Conservation (phyloP, 1,140 invertebrate species). For the Ridgeia piscesae region DNA sequence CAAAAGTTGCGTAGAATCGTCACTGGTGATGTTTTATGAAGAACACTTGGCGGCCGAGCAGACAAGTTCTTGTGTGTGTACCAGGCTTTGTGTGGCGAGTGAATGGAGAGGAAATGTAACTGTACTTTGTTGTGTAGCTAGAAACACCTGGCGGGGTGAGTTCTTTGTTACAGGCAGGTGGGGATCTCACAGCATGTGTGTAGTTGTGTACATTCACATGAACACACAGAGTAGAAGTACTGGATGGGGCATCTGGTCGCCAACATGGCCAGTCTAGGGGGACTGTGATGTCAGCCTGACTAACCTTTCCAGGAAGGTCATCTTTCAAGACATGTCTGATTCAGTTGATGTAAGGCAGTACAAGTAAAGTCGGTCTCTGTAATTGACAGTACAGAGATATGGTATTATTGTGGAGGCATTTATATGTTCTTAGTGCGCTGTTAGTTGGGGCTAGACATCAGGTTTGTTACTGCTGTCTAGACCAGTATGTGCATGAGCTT, state of each 20-base stretch:
- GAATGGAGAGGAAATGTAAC: background rate
- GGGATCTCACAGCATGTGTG: background rate
- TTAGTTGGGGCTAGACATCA: background rate
- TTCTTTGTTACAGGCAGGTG: background rate
- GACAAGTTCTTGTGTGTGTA: background rate
- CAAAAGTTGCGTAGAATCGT: background rate
- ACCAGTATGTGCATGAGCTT: background rate
- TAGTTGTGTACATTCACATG: background rate
- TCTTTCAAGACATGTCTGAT: background rate
- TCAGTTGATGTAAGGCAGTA: background rate
- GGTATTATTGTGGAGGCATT: background rate
- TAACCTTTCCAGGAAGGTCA: background rate
- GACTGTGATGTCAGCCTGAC: background rate
- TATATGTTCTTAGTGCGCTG: background rate
- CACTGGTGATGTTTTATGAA: background rate
- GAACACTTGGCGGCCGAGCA: background rate
- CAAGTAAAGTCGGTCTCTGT: background rate
- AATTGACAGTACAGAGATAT: background rate
- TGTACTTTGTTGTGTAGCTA: background rate
- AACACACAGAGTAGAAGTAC: background rate
- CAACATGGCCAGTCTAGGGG: background rate
- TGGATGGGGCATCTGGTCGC: background rate
- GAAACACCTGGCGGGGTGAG: background rate
- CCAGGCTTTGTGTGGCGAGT: background rate
- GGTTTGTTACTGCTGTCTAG: background rate